Percentiles rank a stretch among this genome's conserved stretches.
Conservation (phyloP, 2,113 vertebrate genomes). For the Callionymus lyra region DNA sequence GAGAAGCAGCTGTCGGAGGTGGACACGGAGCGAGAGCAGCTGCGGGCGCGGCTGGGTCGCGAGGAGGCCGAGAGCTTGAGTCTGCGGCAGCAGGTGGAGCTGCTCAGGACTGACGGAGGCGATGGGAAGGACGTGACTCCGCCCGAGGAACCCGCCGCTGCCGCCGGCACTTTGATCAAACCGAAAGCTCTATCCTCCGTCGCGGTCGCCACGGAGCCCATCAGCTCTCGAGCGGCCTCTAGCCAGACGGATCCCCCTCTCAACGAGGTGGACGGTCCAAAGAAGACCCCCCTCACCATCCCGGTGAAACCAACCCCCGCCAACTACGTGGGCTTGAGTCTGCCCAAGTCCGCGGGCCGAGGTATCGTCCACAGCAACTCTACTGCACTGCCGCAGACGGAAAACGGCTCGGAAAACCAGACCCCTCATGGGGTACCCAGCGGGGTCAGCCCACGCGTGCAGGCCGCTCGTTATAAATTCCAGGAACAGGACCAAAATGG, state of each 20-base stretch:
- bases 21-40: conserved; percentile 89
- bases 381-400: conserved; percentile 65
- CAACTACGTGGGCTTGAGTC: conserved; percentile 69
- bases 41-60: conserved; percentile 84
- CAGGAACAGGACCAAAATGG: conserved; percentile 98
- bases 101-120: conserved; percentile 76
- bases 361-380: conserved; percentile 73
- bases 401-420: conserved; percentile 74
- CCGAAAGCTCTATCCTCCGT: conserved; percentile 68
- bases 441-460: conserved; percentile 83
- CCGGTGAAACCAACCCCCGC: conserved; percentile 75
- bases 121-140: conserved; percentile 61
- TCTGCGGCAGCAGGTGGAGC: conserved; percentile 85
- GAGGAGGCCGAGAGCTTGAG: conserved; percentile 85
- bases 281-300: conserved; percentile 77
- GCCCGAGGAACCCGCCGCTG: conserved; percentile 52
- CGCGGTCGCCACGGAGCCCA: conserved; percentile 75
- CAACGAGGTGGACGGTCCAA: conserved; percentile 69
- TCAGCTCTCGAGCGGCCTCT: conserved; percentile 65
- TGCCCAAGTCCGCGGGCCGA: conserved; percentile 69
- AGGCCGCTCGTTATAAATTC: conserved; percentile 92
- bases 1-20: conserved; percentile 94
- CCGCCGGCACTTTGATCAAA: conserved; percentile 51
- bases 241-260: conserved; percentile 78
- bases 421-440: conserved; percentile 59